A percentile compares a stretch with the other conserved stretches of the same genome.
Conservation (phyloP, 2,888 invertebrate genomes). For the Alentia gelatinosa region DNA sequence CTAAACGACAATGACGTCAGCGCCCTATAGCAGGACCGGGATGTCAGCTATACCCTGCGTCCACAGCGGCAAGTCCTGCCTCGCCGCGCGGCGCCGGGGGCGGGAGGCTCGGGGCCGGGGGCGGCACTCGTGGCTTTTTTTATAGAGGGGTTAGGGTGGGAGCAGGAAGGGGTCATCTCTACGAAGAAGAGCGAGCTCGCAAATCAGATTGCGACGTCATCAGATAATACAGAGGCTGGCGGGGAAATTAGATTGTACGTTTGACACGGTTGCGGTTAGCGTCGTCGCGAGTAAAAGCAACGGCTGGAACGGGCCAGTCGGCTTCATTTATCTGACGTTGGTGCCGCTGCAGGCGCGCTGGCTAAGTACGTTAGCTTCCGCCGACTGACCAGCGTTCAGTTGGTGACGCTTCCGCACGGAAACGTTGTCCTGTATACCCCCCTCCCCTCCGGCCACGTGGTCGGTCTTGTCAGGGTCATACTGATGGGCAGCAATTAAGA, state of each 20-base stretch:
- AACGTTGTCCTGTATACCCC: not conserved
- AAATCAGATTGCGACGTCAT: not conserved
- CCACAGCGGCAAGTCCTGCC: not conserved
- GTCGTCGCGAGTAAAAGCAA: not conserved
- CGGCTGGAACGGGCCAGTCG: not conserved
- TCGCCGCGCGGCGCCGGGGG: not conserved
- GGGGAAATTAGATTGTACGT: slow-evolving; percentile 7
- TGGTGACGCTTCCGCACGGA: not conserved
- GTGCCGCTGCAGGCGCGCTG: not conserved
- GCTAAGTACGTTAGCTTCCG: not conserved
- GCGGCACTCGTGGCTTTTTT: no score
- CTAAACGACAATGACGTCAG: not conserved
- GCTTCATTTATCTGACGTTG: not conserved
- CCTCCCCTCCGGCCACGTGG: not conserved
- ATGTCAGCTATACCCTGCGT: not conserved
- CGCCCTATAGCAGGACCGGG: not conserved
- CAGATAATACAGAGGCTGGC: not conserved
- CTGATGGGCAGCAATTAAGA: not conserved
- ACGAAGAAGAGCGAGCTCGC: no score
- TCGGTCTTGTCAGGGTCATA: not conserved
- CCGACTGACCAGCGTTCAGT: not conserved
- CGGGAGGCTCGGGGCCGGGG: no score
- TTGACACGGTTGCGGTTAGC: not conserved
- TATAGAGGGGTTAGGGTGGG: no score
- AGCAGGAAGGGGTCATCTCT: no score